A percentile compares a stretch with the other conserved stretches of the same genome.
These are phyloP conservation scores for Clivina fossor DNA, from an alignment of 2,888 invertebrate species.

Conservation along the genomic window DNA sequence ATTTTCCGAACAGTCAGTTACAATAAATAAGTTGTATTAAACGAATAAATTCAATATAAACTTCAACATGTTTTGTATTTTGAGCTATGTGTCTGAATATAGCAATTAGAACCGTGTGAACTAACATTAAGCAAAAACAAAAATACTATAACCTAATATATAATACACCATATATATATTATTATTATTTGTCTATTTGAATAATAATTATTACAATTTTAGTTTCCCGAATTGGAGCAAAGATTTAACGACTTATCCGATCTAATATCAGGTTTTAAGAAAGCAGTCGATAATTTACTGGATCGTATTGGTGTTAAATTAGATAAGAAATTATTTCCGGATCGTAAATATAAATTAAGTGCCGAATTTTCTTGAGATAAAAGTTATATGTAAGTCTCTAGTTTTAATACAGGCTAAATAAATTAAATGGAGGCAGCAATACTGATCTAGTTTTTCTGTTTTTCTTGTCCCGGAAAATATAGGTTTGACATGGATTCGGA, in stretches of 20 bases:
- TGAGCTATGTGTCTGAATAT: too few relatives aligned
- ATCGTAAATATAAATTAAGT: slow-evolving; percentile 63
- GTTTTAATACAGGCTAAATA: slow-evolving; percentile 33
- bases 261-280: slow-evolving; percentile 54
- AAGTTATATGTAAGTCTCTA: slow-evolving; percentile 70
- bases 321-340: slow-evolving; percentile 63
- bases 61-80: too few relatives aligned
- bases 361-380: slow-evolving; percentile 71
- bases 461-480: slow-evolving; percentile 33
- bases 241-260: slow-evolving; percentile 42
- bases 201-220: background rate
- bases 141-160: too few relatives aligned
- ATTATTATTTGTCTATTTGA: background rate
- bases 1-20: too few relatives aligned
- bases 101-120: too few relatives aligned
- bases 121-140: too few relatives aligned
- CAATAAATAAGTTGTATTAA: too few relatives aligned
- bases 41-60: too few relatives aligned
- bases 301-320: slow-evolving; percentile 58
- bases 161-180: too few relatives aligned
- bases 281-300: slow-evolving; percentile 55
- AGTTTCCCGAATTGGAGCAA: slow-evolving; percentile 25
- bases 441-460: slow-evolving; percentile 22
- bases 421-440: too few relatives aligned
- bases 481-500: slow-evolving; percentile 68